Conservation (phyloP, 2,113 vertebrate genomes). For the Corythornis madagascariensis region DNA sequence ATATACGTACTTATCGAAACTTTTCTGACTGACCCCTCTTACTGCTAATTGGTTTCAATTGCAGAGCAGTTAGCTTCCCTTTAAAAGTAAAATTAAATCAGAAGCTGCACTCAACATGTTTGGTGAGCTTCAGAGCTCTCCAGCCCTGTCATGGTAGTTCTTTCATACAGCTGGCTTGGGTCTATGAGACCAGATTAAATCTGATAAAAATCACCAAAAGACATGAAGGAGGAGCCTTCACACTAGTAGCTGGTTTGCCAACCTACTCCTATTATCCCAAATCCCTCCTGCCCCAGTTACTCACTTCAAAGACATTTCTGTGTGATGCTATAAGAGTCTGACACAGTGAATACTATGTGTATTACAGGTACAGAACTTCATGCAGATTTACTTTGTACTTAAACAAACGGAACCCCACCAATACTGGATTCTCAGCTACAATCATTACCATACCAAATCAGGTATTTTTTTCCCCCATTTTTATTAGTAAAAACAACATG, state of each 20-base stretch:
- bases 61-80: neutral
- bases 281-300: neutral
- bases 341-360: neutral
- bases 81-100: neutral
- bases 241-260: rapidly evolving
- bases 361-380: neutral
- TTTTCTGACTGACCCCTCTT: neutral
- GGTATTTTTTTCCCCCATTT: neutral
- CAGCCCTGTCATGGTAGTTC: neutral
- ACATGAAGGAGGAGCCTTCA: neutral
- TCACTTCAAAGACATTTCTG: neutral
- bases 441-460: neutral
- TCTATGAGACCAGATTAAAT: neutral
- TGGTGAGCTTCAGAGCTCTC: neutral
- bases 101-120: neutral
- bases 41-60: neutral
- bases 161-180: neutral
- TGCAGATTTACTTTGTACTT: neutral
- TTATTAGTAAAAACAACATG: neutral
- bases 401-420: neutral
- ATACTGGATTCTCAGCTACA: neutral
- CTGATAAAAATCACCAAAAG: neutral
- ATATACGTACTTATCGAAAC: rapidly evolving
- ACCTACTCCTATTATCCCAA: neutral
- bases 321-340: neutral